Base-by-base conservation (phyloP, 92 coral and sea anemone species). In the Actinernus sp. region DNA sequence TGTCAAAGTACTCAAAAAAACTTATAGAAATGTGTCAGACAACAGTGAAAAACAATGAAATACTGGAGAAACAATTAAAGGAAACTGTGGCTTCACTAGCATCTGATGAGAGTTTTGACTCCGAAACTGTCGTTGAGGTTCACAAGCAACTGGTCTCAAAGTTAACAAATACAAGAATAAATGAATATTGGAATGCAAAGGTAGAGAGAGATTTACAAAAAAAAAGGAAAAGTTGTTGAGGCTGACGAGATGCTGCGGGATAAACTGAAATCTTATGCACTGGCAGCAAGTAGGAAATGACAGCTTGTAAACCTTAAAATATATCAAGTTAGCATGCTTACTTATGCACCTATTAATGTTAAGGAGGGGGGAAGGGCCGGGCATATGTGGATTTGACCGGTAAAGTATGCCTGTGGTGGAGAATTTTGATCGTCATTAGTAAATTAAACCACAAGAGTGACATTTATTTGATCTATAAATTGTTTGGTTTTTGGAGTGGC, bases 201-300 rank as follows among this genome's bases (percentile, higher is more conserved):
- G 33, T 18, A 0, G 84, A 76, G 31, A 66, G 84, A 55, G 66
- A 76, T 48, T 62, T 76, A 11, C 65, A 34, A 36, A 47, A 10
- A 10, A 3, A 31, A 65, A 6, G 74, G 74, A 8, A 65, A 76
- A 45, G 68, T 76, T 55, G 83, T 76, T 0, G 66, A 65, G 9
- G 74, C 66, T 3, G 67, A 76, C 47, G 83, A 63, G 55, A 63
- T 76, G 83, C 74, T 76, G 2, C 18, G 74, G n/a, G 73, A 58
- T 5, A 76, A 76, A 54, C 65, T 76, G 3, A 65, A 76, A 33
- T 0, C 65, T 1, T 55, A 28, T 43, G 31, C 83, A n/a, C 6
- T 76, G 38, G 4, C 73, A 2, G 26, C 74, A 30, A 66, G 36
- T 49, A 33, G 74, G 46, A 66, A 66, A 38, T 66, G 26, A 23